Evolutionary conservation across 1,140 invertebrate genomes (phyloP).

Genomic region (Spodoptera frugiperda): DNA sequence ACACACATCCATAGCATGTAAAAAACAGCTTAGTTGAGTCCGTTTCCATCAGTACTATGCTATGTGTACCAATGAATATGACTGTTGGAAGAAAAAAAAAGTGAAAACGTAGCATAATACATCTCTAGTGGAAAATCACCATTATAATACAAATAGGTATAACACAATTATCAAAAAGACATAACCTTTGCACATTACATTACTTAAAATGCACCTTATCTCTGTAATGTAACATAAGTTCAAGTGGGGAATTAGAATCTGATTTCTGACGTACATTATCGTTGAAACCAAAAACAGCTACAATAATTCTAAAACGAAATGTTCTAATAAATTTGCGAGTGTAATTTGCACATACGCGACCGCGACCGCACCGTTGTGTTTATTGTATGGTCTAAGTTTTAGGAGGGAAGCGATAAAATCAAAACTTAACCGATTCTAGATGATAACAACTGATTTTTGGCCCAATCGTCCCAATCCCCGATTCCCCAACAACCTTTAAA

Average conservation of each 20-base stretch:
- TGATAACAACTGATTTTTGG: not conserved
- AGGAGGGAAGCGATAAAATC: slow-evolving; percentile 14
- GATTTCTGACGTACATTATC: slow-evolving; percentile 46
- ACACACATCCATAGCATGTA: no score
- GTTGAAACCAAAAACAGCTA: slow-evolving; percentile 48
- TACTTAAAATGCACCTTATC: no score
- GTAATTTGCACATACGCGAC: slow-evolving; percentile 65
- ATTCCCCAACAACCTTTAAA: no score
- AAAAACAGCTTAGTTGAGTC: no score
- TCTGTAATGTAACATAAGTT: not conserved
- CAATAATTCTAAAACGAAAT: slow-evolving; percentile 60
- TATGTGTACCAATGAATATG: no score
- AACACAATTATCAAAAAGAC: no score
- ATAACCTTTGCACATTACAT: no score
- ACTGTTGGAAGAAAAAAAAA: no score
- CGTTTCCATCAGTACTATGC: no score
- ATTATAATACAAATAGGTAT: not conserved
- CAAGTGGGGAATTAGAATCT: slow-evolving; percentile 23
- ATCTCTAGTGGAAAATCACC: no score
- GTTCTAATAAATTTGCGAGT: slow-evolving; percentile 60
- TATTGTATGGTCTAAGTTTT: slow-evolving; percentile 49
- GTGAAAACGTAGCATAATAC: no score
- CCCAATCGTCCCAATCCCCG: no score
- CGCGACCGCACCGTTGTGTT: slow-evolving; percentile 59
- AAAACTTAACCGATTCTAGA: not conserved